A percentile compares a stretch with the other conserved stretches of the same genome.
phyloP scores from a whole-genome alignment of 2,113 vertebrate genomes.

The Eidolon helvum region DNA sequence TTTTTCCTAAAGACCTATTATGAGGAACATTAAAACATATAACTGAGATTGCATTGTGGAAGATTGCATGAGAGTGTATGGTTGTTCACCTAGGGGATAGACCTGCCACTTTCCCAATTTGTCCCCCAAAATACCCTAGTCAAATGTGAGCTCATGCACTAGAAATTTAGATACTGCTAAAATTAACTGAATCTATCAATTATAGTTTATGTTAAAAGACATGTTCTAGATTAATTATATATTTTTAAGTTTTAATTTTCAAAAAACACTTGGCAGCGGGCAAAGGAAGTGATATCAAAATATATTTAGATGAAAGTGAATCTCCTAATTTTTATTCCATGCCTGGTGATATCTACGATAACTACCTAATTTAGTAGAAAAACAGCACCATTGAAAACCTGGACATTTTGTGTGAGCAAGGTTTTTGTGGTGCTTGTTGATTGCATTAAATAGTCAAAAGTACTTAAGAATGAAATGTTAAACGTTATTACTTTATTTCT shows the following conservation, averaged over 20 bases:
- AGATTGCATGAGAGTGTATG: rapidly evolving
- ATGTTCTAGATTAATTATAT: not conserved
- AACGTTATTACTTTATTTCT: not conserved
- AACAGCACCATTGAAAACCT: not conserved
- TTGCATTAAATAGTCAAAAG: not conserved
- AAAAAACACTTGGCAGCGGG: not conserved
- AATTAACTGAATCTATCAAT: not conserved
- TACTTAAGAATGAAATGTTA: not conserved
- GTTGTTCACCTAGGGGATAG: not conserved
- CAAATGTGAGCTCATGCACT: not conserved
- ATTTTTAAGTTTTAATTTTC: not conserved
- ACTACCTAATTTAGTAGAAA: not conserved
- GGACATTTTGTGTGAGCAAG: not conserved
- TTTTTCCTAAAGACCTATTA: not conserved
- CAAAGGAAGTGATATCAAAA: not conserved
- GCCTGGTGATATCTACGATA: not conserved
- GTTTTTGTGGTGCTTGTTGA: rapidly evolving
- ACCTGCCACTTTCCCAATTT: not conserved
- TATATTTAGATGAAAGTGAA: not conserved
- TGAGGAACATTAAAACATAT: not conserved
- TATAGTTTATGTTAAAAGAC: not conserved
- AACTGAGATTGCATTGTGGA: not conserved
- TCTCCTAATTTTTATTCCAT: not conserved
- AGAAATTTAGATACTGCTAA: not conserved
- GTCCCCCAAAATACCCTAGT: not conserved